Evolutionary conservation across 2,888 invertebrate genomes (phyloP), one percentile per base, ranked within the genome.

Genomic region (Diadromus collaris): DNA sequence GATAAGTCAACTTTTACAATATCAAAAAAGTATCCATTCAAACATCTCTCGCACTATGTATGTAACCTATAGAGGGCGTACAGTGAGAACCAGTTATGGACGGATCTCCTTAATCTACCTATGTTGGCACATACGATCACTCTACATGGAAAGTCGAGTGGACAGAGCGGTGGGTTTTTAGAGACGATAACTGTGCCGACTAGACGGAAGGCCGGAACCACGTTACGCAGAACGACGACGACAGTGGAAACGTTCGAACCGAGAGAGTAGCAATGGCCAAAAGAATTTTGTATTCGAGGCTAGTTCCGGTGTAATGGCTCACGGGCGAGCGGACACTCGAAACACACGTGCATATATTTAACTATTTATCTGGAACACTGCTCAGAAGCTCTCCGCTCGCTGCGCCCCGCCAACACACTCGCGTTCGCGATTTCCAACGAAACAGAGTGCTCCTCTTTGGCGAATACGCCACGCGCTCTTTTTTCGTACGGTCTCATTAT

Each of bases 241-340:
- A 32, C 32, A 32, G 56, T 56, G 56, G 29, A n/a, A 44, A 41
- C 19, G 69, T 46, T 58, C 44, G 38, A 32, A 24, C 56, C 46
- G 34, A 76, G 71, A 70, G 77, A 76, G 76, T 41, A 6, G n/a
- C 19, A 76, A 60, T 64, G 78, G 70, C 79, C 81, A 81, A 81
- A 82, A 82, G 83, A 85, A 88, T 88, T 89, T 88, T 80, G 88
- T 89, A 89, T 89, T 89, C 89, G 83, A 61, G 63, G 78, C 76
- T 81, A 83, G 86, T 86, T 81, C 77, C 81, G 82, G 86, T 85
- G 86, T 88, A 89, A 88, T 88, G 88, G 87, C 86, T 86, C 85
- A 84, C 86, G 86, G 85, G 85, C 85, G 83, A 46, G 54, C 32
- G 56, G 83, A 44, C 51, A 41, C 27, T 65, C 65, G 24, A 44